Conservation (phyloP, 2,888 invertebrate genomes). For the Patella depressa region DNA sequence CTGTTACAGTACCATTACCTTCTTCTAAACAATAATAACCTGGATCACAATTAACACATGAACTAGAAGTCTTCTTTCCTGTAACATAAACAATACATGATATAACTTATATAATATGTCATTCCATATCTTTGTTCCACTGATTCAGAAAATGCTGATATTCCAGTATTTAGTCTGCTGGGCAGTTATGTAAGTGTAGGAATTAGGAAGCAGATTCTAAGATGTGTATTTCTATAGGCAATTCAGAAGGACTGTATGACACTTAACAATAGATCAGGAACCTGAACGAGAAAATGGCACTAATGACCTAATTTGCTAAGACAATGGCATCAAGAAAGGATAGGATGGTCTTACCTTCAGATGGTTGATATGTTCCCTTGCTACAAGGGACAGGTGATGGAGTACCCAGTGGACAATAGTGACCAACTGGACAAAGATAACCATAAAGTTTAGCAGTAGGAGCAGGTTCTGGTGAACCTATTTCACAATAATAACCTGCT, state of each 20-base stretch:
- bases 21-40: constrained; percentile 55
- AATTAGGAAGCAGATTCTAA: too few relatives aligned
- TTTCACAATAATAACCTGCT: constrained; percentile 64
- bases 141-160: too few relatives aligned
- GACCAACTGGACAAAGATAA: constrained; percentile 61
- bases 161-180: too few relatives aligned
- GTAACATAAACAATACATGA: constrained; percentile 16
- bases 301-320: too few relatives aligned
- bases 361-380: constrained; percentile 62
- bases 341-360: constrained; percentile 45
- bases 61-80: constrained; percentile 50
- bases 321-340: too few relatives aligned
- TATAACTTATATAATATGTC: too few relatives aligned
- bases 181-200: too few relatives aligned
- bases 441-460: constrained; percentile 59
- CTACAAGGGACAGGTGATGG: constrained; percentile 59
- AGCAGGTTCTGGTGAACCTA: constrained; percentile 49
- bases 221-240: too few relatives aligned
- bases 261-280: too few relatives aligned
- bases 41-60: constrained; percentile 54
- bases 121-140: too few relatives aligned
- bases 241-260: too few relatives aligned
- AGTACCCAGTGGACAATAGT: constrained; percentile 64
- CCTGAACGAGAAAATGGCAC: too few relatives aligned
- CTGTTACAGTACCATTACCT: constrained; percentile 53